Evolutionary conservation across 2,797 vertebrate species (phyloP), one percentile per base, ranked within the genome.

Genomic region (Sebastes kiyomatsui): DNA sequence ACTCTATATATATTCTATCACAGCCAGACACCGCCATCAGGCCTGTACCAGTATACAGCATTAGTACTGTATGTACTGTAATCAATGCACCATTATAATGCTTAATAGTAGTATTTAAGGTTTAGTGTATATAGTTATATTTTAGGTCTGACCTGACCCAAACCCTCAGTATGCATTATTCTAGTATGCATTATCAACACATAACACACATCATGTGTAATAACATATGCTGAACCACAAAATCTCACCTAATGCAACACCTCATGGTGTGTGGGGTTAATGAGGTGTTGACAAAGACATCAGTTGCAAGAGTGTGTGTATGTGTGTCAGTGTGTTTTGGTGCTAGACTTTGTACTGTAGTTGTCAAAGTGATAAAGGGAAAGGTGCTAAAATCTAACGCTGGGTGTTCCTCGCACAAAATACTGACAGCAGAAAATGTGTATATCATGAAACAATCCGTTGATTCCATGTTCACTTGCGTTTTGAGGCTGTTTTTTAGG

Each of bases 351-450:
- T 38, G 32, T 13, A 28, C 42, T 77, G 46, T 14, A 67, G 28
- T 77, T 84, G 65, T 59, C 16, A 80, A 32, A 49, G n/a, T 38
- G 83, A 54, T 72, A 25, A 75, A 33, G 52, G 55, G 35, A 42
- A 79, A 87, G 72, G 79, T 86, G 88, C 60, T 79, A 79, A 83
- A 88, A 76, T 83, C 27, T 58, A 75, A 59, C 11, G 28, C 35
- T 38, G 58, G 55, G 32, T 87, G 67, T 81, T 91, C 73, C 58
- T 82, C 35, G 4, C 67, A 64, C 59, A 76, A 66, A 66, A 71
- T n/a, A n/a, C 69, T 68, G 20, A 77, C 54, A 70, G 60, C 5
- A 60, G 20, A 68, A 27, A 52, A 7, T 56, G 18, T 65, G 10
- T 22, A 9, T 32, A 42, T 7, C 49, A 38, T 32, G 23, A 72